phyloP scores from a whole-genome alignment of 2,888 invertebrate genomes.

The Buathra laborator region DNA sequence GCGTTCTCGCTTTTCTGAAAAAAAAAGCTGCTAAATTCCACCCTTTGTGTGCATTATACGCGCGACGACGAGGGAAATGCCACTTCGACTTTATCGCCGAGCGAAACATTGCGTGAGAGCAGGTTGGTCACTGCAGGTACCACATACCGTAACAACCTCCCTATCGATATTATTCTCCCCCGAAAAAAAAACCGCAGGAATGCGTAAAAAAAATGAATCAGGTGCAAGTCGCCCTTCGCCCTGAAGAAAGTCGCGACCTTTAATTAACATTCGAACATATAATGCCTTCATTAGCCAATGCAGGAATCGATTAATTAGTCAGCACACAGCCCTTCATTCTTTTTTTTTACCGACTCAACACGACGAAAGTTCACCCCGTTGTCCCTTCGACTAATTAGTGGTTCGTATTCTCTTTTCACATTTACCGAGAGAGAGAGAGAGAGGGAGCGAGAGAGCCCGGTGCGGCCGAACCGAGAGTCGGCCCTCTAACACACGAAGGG shows the following conservation, averaged over 20 bases:
- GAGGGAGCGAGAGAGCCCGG: background rate
- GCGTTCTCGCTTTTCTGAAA: slow-evolving; percentile 66
- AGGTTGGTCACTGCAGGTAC: slow-evolving; percentile 84
- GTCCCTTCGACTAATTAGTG: slow-evolving; percentile 43
- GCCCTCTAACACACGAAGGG: slow-evolving; percentile 22
- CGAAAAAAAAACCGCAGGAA: slow-evolving; percentile 53
- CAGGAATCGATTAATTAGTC: slow-evolving; percentile 28
- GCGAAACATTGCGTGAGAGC: slow-evolving; percentile 73
- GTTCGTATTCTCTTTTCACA: slow-evolving; percentile 17
- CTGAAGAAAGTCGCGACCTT: background rate
- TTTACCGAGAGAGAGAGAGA: slow-evolving; percentile 14
- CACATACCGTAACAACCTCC: slow-evolving; percentile 53
- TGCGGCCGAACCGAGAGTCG: background rate
- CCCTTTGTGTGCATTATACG: slow-evolving; percentile 56
- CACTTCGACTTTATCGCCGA: slow-evolving; percentile 76
- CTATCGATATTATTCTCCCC: slow-evolving; percentile 68
- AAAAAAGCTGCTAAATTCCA: slow-evolving; percentile 61
- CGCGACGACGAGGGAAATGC: slow-evolving; percentile 63
- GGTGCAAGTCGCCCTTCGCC: slow-evolving; percentile 33
- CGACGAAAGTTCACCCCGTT: background rate
- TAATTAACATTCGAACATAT: slow-evolving; percentile 3
- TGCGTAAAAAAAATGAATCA: slow-evolving; percentile 44
- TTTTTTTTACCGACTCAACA: slow-evolving; percentile 6
- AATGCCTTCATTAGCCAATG: background rate
- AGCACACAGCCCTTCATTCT: background rate